phyloP scores from a whole-genome alignment of 2,888 invertebrate genomes.

The Dryomyza anilis region DNA sequence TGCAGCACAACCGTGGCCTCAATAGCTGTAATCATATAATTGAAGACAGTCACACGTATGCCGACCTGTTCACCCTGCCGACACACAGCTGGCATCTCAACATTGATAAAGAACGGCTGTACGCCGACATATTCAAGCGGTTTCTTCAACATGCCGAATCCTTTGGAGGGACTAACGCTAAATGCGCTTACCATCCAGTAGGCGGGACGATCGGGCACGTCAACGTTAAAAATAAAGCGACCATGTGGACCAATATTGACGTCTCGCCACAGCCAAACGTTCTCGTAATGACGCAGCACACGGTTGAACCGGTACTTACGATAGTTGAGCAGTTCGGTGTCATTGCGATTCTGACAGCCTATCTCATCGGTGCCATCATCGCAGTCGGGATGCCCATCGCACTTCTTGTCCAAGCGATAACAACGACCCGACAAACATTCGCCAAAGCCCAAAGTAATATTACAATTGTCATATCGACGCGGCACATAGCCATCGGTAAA shows the following conservation, averaged over 20 bases:
- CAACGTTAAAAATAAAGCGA: conserved; percentile 81
- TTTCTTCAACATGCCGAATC: conserved; percentile 83
- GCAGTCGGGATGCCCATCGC: conserved; percentile 81
- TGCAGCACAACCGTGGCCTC: conserved; percentile 87
- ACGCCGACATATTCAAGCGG: conserved; percentile 88
- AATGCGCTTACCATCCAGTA: conserved; percentile 94
- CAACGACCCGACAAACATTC: conserved; percentile 86
- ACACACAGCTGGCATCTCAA: conserved; percentile 85
- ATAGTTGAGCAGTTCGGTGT: conserved; percentile 74
- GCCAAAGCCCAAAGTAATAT: conserved; percentile 72
- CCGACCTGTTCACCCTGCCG: conserved; percentile 94
- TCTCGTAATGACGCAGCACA: conserved; percentile 88
- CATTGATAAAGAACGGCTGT: conserved; percentile 91
- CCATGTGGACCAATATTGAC: conserved; percentile 92
- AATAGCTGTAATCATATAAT: conserved; percentile 84
- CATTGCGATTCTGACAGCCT: conserved; percentile 70
- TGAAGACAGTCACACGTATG: conserved; percentile 89
- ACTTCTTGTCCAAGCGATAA: conserved; percentile 74
- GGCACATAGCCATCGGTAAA: conserved; percentile 87
- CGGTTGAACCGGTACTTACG: conserved; percentile 83
- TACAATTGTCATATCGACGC: conserved; percentile 72
- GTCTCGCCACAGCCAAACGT: conserved; percentile 95
- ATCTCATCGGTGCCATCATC: conserved; percentile 85
- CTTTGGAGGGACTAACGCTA: conserved; percentile 83
- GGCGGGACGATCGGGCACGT: conserved; percentile 83